These are phyloP conservation scores for Sarcophaga bullata DNA, from an alignment of 1,140 invertebrate species.

Conservation along the genomic window DNA sequence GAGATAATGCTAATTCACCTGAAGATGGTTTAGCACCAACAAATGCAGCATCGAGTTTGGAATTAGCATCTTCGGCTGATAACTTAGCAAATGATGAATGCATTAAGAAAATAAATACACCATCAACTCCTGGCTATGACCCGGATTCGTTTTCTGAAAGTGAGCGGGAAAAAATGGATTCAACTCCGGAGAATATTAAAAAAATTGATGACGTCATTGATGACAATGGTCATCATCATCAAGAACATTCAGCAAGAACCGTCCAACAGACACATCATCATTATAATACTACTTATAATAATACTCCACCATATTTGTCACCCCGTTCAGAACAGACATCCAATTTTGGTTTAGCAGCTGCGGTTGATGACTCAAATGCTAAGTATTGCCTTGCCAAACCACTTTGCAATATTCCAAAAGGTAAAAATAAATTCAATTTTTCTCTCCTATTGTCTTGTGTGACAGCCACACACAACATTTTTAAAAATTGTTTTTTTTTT, in stretches of 20 bases:
- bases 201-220: constrained; percentile 63
- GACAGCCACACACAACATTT: neutral
- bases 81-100: neutral
- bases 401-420: constrained; percentile 60
- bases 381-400: constrained; percentile 61
- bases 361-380: constrained; percentile 61
- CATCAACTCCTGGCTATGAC: constrained; percentile 21
- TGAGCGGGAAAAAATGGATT: constrained; percentile 58
- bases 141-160: constrained; percentile 53
- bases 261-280: constrained; percentile 36
- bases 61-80: neutral
- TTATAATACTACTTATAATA: constrained; percentile 25
- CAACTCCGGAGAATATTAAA: constrained; percentile 63
- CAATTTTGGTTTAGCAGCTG: constrained; percentile 54
- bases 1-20: constrained; percentile 23
- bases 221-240: constrained; percentile 43
- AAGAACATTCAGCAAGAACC: neutral
- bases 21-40: constrained; percentile 8
- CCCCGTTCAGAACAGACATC: constrained; percentile 30
- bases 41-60: neutral
- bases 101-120: constrained; percentile 18
- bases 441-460: neutral
- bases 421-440: constrained; percentile 47
- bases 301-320: constrained; percentile 32
- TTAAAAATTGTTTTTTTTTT: neutral